A percentile compares a stretch with the other conserved stretches of the same genome.
Conservation (phyloP, 2,113 vertebrate species). For the Etia nguti region DNA sequence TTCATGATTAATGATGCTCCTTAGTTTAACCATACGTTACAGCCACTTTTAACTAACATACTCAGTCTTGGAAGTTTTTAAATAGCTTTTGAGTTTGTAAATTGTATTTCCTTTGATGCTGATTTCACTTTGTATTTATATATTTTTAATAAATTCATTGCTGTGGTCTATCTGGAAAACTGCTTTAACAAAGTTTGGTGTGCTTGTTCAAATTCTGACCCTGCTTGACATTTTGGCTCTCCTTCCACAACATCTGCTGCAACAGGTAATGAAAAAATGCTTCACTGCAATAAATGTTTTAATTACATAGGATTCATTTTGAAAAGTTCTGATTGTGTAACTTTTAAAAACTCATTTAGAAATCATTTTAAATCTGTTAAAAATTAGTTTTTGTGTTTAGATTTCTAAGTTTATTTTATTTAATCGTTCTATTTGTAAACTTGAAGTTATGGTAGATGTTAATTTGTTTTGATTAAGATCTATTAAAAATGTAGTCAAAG, state of each 20-base stretch:
- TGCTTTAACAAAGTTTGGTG: neutral
- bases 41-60: neutral
- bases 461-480: neutral
- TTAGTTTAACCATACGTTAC: neutral
- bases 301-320: neutral
- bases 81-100: neutral
- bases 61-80: neutral
- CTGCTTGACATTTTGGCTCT: neutral
- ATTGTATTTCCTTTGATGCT: neutral
- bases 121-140: neutral
- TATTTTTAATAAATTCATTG: neutral
- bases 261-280: neutral
- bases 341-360: neutral
- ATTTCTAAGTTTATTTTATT: neutral
- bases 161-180: neutral
- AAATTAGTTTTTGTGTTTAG: neutral
- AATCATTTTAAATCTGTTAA: neutral
- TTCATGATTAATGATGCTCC: neutral
- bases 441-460: neutral
- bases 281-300: neutral
- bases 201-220: neutral
- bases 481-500: neutral
- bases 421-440: neutral
- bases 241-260: neutral
- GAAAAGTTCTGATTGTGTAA: neutral